phyloP scores from a whole-genome alignment of 2,113 vertebrate species.

The Holacanthus passer region DNA sequence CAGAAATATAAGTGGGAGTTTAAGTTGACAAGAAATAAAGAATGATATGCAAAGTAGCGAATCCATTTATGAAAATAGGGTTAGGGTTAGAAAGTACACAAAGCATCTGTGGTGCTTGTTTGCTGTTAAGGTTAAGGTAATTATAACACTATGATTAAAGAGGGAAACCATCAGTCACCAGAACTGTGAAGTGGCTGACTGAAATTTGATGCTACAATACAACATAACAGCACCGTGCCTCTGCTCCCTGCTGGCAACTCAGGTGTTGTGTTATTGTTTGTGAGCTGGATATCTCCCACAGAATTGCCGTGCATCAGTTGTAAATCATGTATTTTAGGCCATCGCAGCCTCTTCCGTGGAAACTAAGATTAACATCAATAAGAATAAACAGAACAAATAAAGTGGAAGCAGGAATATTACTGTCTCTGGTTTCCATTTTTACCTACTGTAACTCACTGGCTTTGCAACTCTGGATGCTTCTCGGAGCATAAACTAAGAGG shows the following conservation, averaged over 20 bases:
- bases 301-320: not conserved
- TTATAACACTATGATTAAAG: not conserved
- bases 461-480: not conserved
- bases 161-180: not conserved
- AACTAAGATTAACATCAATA: not conserved
- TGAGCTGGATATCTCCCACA: not conserved
- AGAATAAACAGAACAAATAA: not conserved
- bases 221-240: not conserved
- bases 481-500: not conserved
- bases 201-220: constrained; percentile 37
- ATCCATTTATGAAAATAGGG: not conserved
- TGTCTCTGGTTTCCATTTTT: not conserved
- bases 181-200: not conserved
- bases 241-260: constrained; percentile 1
- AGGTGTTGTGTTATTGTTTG: not conserved
- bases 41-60: not conserved
- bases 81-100: no score
- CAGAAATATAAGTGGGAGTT: not conserved
- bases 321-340: constrained; percentile 1
- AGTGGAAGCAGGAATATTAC: not conserved
- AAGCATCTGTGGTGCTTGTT: not conserved
- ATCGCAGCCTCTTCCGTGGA: not conserved
- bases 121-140: constrained; percentile 15
- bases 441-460: not conserved
- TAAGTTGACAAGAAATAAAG: not conserved